Base-by-base conservation (phyloP, 1,140 invertebrate species). In the Sycophaga agraensis region DNA sequence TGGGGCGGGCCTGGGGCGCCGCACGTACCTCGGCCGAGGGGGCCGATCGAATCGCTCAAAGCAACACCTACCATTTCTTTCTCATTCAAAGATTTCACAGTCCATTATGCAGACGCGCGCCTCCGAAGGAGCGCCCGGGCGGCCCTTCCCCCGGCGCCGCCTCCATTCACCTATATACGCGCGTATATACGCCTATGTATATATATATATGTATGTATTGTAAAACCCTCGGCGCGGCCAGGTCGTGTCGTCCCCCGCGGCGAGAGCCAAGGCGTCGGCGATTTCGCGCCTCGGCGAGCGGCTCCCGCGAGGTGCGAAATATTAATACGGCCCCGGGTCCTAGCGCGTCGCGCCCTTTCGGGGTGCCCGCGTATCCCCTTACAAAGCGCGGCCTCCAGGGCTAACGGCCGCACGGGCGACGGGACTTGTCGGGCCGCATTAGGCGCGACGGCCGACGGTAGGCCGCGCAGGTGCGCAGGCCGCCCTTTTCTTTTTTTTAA, bases 371-470 rank as follows among this genome's bases (percentile, higher is more conserved):
- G 16, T 61, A 49, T 56, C 59, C 2, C 8, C 35, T 62, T 62
- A 56, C 43, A 37, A 56, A 54, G 26, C 3, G 22, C 11, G 14
- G 24, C 12, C 16, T 40, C 51, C 21, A 17, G 19, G 37, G 14
- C 22, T 40, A 26, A 16, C 14, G n/a, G n/a, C n/a, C n/a, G n/a
- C n/a, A n/a, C n/a, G n/a, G n/a, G n/a, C 28, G 28, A 4, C 5
- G 28, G 5, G 11, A 31, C 19, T 39, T 50, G 51, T 66, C 58
- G 46, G 43, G 51, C 48, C 64, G 58, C 57, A 49, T 63, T 59
- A 48, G 49, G 48, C 35, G 55, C 65, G 63, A 50, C 53, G 59
- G 59, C 59, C 59, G 59, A 55, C 59, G 59, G 50, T 21, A 26
- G n/a, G 16, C 2, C 46, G 35, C 37, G 46, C 46, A 51, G 46